These are phyloP conservation scores for Aphelenchoides avenae DNA, from an alignment of 1,140 invertebrate genomes.

Conservation along the genomic window DNA sequence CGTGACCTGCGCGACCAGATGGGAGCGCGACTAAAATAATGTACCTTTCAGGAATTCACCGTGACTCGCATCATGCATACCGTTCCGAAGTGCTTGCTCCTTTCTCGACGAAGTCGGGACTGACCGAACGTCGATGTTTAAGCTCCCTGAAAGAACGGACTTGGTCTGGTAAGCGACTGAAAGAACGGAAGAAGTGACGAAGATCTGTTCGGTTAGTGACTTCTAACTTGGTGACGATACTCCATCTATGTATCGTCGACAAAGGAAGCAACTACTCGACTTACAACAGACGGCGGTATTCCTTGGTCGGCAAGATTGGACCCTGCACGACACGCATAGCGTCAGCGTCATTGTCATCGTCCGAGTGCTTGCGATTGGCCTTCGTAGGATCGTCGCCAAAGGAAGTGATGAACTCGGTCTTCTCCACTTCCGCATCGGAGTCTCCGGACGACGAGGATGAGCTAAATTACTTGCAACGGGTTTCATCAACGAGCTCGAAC, in stretches of 20 bases:
- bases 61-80: no score
- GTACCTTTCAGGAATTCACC: no score
- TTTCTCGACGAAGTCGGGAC: conserved; percentile 14
- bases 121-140: conserved; percentile 26
- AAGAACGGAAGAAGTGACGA: no score
- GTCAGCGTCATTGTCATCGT: conserved; percentile 18
- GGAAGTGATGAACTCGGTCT: conserved; percentile 50
- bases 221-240: no score
- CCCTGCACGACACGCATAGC: conserved; percentile 36
- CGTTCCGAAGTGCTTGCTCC: no score
- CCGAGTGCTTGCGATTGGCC: conserved; percentile 9
- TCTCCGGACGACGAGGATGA: conserved; percentile 43
- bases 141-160: conserved; percentile 26
- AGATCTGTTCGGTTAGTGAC: no score
- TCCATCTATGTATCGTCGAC: no score
- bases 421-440: conserved; percentile 28
- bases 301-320: conserved; percentile 39
- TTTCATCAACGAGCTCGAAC: neutral
- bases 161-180: no score
- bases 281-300: conserved; percentile 46
- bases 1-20: no score
- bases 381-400: conserved; percentile 42
- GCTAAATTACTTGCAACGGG: no score
- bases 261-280: no score
- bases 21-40: no score